These are phyloP conservation scores for Pachycephus smyrnensis DNA, from an alignment of 2,888 invertebrate species.

Conservation along the genomic window DNA sequence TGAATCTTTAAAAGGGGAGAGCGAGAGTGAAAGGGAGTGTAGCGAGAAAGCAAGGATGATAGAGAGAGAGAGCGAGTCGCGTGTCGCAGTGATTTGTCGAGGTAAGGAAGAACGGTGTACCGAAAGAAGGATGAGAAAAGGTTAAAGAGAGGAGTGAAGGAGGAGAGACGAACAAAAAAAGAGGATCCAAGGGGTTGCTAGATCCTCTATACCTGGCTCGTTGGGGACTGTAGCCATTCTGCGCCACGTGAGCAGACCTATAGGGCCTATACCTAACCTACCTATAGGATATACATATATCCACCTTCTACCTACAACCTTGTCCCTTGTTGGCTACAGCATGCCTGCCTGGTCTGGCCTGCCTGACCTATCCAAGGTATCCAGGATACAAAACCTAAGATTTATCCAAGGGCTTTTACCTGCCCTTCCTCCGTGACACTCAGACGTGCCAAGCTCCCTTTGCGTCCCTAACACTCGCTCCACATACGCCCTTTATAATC, in stretches of 20 bases:
- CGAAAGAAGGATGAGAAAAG: slow-evolving; percentile 15
- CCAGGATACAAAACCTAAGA: slow-evolving; percentile 31
- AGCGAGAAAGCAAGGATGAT: slow-evolving; percentile 23
- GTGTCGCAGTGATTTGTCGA: slow-evolving; percentile 9
- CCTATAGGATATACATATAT: neutral
- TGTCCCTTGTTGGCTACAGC: slow-evolving; percentile 47
- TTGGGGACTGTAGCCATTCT: slow-evolving; percentile 8
- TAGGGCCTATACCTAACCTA: slow-evolving; percentile 1
- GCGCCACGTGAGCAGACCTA: slow-evolving; percentile 13
- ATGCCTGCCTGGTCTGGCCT: slow-evolving; percentile 27
- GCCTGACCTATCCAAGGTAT: slow-evolving; percentile 60
- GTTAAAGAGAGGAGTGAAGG: slow-evolving; percentile 17
- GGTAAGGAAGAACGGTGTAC: neutral
- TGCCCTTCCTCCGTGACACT: slow-evolving; percentile 30
- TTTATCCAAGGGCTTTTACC: slow-evolving; percentile 57
- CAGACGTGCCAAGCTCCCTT: neutral
- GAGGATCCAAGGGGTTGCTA: slow-evolving; percentile 7
- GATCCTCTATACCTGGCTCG: slow-evolving; percentile 6
- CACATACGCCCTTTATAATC: neutral
- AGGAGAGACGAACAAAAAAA: slow-evolving; percentile 22
- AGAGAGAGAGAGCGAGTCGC: slow-evolving; percentile 11
- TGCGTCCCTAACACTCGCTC: neutral
- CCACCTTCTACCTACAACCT: slow-evolving; percentile 26
- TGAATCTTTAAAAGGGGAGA: slow-evolving; percentile 3
- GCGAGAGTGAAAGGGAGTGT: slow-evolving; percentile 8